Evolutionary conservation across 2,888 invertebrate species (phyloP), one percentile per base, ranked within the genome.

Genomic region (Herminia tarsipennalis): DNA sequence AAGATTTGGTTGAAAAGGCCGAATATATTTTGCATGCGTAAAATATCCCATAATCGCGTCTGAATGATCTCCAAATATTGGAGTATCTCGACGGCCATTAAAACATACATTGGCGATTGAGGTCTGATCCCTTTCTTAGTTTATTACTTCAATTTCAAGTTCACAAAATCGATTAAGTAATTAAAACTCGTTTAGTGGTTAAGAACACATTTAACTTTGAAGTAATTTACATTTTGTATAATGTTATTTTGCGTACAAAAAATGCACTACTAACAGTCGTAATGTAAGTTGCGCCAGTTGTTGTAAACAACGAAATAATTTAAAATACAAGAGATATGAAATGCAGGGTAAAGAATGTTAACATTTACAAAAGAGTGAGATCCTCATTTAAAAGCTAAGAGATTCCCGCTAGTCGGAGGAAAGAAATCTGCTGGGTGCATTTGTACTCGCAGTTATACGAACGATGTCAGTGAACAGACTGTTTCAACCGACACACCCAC

Each of bases 1-100:
- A 44, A 48, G 48, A 44, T 56, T 66, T 42, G 22, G 47, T 45
- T 42, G 48, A 66, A 66, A 49, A 43, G 53, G 53, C 36, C 45
- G 25, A 57, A 44, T 27, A 37, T 38, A 66, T 66, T 61, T 56
- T 39, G n/a, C 12, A n/a, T 4, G 13, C 20, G 4, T 28, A 18
- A 2, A 10, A 8, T 25, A 20, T 20, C 13, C n/a, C 41, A 52
- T 36, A 41, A 49, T 44, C 37, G 33, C 49, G 36, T 49, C 43
- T 29, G 46, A 53, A 66, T 46, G 40, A 49, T 53, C 39, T 49
- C 46, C 24, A 52, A 61, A 60, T 61, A 61, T 61, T 45, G 44
- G 43, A 59, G 30, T 33, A 20, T 32, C 33, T 36, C n/a, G 24
- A 40, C 28, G 40, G 25, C 24, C 30, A 21, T 22, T 14, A 24